Conservation (phyloP, 2,797 vertebrate genomes). For the Parauchenoglanis ngamensis region DNA sequence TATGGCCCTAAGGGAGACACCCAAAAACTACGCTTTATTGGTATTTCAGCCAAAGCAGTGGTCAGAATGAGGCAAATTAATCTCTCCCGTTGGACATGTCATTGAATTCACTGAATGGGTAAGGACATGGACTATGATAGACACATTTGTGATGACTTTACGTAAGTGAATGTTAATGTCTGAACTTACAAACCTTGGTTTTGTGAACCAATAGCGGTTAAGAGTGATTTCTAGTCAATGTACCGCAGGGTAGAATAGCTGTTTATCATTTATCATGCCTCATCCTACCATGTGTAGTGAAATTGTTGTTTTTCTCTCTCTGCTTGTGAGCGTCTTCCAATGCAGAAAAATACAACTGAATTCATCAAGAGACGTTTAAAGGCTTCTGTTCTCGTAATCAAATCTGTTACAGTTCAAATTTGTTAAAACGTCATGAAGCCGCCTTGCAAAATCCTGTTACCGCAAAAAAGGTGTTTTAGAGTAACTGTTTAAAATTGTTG, state of each 20-base stretch:
- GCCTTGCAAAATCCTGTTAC: background rate
- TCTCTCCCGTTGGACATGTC: background rate
- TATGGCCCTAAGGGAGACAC: background rate
- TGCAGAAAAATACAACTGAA: background rate
- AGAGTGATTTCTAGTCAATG: background rate
- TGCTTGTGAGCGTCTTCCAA: background rate
- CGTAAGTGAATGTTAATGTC: background rate
- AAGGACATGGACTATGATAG: background rate
- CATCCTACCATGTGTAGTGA: background rate
- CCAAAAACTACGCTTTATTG: background rate
- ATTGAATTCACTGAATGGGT: background rate
- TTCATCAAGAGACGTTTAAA: background rate
- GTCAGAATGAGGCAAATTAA: background rate
- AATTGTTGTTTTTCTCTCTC: background rate
- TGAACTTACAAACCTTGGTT: background rate
- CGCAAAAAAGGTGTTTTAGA: background rate
- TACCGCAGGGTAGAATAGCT: background rate
- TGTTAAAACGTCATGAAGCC: background rate
- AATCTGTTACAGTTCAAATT: background rate
- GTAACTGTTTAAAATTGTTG: background rate
- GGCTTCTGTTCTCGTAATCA: background rate
- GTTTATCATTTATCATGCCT: background rate
- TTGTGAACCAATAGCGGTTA: background rate
- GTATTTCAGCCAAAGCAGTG: background rate
- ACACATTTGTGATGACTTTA: background rate